Percentiles rank a stretch among this genome's conserved stretches.
These are phyloP conservation scores for Pollenia griseotomentosa DNA, from an alignment of 2,888 invertebrate genomes.

Conservation along the genomic window DNA sequence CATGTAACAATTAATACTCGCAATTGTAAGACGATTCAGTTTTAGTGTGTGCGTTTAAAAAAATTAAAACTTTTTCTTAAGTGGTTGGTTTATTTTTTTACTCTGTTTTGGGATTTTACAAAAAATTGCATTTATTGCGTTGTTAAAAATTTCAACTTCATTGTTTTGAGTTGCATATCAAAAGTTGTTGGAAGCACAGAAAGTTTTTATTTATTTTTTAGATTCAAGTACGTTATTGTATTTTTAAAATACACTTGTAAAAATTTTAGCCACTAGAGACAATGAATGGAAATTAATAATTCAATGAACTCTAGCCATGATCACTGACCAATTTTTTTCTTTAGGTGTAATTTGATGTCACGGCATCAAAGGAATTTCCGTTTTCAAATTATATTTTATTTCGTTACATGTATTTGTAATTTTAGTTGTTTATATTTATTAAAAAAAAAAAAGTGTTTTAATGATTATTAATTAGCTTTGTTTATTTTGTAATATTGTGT, in stretches of 20 bases:
- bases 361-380: conserved; percentile 58
- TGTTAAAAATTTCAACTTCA: conserved; percentile 26
- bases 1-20: conserved; percentile 59
- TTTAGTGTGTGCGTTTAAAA: conserved; percentile 6
- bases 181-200: conserved; percentile 13
- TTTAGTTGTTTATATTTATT: conserved; percentile 5
- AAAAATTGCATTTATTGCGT: conserved; percentile 47
- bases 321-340: conserved; percentile 1
- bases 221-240: background rate
- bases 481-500: background rate
- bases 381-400: conserved; percentile 17
- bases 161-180: conserved; percentile 8
- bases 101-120: background rate
- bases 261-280: too few species aligned
- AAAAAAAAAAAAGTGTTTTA: background rate
- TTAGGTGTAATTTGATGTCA: conserved; percentile 10
- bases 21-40: conserved; percentile 12
- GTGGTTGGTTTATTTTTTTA: background rate
- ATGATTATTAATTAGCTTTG: too few species aligned
- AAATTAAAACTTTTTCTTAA: background rate
- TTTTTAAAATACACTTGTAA: background rate
- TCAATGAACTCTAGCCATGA: background rate
- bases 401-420: background rate
- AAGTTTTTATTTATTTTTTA: background rate
- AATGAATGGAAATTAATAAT: too few species aligned